Percentiles rank a stretch among this genome's conserved stretches.
Evolutionary conservation across 2,113 vertebrate genomes (phyloP).

Genomic region (Thalassarche chlororhynchos): DNA sequence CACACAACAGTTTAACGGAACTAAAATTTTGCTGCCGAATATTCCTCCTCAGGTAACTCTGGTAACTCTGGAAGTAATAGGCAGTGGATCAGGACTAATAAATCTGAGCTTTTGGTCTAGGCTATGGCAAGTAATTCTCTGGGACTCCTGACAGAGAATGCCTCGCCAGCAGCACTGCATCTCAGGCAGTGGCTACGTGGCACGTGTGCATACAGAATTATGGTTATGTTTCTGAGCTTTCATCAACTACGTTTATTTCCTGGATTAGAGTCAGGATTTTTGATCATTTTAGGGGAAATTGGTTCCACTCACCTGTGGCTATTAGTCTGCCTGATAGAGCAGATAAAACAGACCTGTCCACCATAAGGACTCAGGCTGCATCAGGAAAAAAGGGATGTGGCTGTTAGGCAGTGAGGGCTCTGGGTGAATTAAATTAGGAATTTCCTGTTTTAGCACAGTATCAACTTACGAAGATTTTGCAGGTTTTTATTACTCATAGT

Average conservation of each 20-base stretch:
- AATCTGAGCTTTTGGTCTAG: neutral
- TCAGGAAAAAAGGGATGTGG: neutral
- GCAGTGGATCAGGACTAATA: neutral
- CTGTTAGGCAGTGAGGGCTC: neutral
- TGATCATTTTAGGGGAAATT: neutral
- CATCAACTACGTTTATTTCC: accelerated
- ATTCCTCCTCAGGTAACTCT: neutral
- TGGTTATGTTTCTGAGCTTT: neutral
- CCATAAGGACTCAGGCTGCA: neutral
- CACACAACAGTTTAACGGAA: neutral
- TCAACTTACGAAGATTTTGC: neutral
- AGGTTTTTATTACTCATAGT: neutral
- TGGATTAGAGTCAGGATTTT: neutral
- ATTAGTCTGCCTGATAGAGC: neutral
- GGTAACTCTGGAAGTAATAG: neutral
- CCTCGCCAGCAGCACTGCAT: neutral
- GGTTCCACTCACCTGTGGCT: neutral
- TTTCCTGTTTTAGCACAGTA: neutral
- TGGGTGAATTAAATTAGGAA: neutral
- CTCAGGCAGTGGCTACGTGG: neutral
- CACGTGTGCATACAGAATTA: neutral
- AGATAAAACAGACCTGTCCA: neutral
- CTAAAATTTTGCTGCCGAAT: neutral
- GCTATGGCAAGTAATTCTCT: neutral
- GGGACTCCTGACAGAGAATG: neutral